Conservation (phyloP, 2,888 invertebrate genomes). For the Ichneumon xanthorius region DNA sequence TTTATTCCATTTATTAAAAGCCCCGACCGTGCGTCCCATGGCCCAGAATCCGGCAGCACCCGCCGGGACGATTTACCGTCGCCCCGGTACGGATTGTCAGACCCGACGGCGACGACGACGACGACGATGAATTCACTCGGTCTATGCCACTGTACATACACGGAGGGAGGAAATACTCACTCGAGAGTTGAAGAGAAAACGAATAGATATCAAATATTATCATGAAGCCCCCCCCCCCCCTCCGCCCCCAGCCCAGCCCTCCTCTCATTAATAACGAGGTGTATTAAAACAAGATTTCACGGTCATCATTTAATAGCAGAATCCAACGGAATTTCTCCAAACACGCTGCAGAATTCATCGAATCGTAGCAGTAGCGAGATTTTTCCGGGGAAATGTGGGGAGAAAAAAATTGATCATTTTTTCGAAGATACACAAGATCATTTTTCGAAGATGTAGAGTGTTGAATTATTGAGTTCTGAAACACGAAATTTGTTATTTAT, state of each 20-base stretch:
- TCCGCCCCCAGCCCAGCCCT: not conserved
- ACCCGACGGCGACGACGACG: constrained; percentile 43
- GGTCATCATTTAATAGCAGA: constrained; percentile 14
- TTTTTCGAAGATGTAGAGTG: too few relatives aligned
- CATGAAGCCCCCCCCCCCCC: constrained; percentile 9
- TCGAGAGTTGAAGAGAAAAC: constrained; percentile 55
- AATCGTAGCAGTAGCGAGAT: not conserved
- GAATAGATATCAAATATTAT: constrained; percentile 53
- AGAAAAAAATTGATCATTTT: not conserved
- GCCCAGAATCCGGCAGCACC: constrained; percentile 38
- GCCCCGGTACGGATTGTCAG: constrained; percentile 47
- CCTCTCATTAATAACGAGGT: constrained; percentile 42
- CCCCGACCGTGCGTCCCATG: constrained; percentile 67
- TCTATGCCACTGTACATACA: constrained; percentile 37
- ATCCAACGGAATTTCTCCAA: not conserved
- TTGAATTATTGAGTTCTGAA: too few relatives aligned
- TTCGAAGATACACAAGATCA: not conserved
- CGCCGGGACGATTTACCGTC: constrained; percentile 59
- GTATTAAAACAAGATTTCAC: constrained; percentile 44
- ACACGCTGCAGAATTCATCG: not conserved
- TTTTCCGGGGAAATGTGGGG: too few relatives aligned
- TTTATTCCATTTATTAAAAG: constrained; percentile 83
- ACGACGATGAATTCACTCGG: constrained; percentile 55
- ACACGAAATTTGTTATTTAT: too few relatives aligned
- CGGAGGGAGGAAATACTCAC: constrained; percentile 33